Percentiles rank a stretch among this genome's conserved stretches.
phyloP scores from a whole-genome alignment of 1,140 invertebrate genomes.

The Bombyx mori region ASM3026992v2 NC_085129.1:10517001-10517500 shows the following conservation, averaged over 20 bases:
- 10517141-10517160: too few species aligned
- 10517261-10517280: constrained; percentile 99
- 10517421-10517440: constrained; percentile 80
- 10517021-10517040: too few species aligned
- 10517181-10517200: too few species aligned
- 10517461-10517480: too few species aligned
- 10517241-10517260: constrained; percentile 96
- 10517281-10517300: constrained; percentile 99
- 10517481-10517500: constrained; percentile 20
- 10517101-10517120: too few species aligned
- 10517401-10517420: constrained; percentile 98
- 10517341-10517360: constrained; percentile 99
- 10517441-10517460: too few species aligned
- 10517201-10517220: constrained; percentile 91
- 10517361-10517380: constrained; percentile 99
- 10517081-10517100: too few species aligned
- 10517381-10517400: constrained; percentile 99
- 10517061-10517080: too few species aligned
- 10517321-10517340: constrained; percentile 99
- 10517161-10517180: too few species aligned
- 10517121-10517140: too few species aligned
- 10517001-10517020: too few species aligned
- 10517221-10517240: constrained; percentile 99
- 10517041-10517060: too few species aligned
- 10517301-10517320: constrained; percentile 99